These are phyloP conservation scores for Drosophila sordidula DNA, from an alignment of 2,888 invertebrate species.

Conservation along the genomic window DNA sequence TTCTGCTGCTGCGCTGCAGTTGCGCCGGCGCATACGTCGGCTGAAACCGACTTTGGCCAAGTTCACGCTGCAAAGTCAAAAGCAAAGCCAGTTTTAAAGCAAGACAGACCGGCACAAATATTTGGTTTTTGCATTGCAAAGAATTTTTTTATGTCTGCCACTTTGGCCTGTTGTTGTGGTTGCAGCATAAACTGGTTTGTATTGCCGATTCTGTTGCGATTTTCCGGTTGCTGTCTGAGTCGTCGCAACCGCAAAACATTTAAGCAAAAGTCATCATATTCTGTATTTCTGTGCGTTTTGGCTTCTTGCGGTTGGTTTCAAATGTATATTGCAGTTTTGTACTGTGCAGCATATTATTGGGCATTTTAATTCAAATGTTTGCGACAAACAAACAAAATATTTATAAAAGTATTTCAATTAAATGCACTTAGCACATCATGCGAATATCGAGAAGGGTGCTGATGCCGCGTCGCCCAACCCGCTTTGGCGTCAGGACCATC, in stretches of 20 bases:
- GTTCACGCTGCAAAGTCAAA: constrained; percentile 67
- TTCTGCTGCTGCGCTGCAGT: constrained; percentile 11
- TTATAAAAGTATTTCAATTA: constrained; percentile 65
- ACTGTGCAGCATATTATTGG: constrained; percentile 39
- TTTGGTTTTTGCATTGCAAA: constrained; percentile 36
- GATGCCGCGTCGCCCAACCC: not conserved
- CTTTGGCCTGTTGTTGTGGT: constrained; percentile 34
- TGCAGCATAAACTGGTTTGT: constrained; percentile 67
- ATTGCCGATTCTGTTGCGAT: constrained; percentile 39
- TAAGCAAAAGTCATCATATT: constrained; percentile 54
- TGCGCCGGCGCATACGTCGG: constrained; percentile 45
- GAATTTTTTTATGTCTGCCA: constrained; percentile 33
- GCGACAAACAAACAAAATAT: constrained; percentile 47
- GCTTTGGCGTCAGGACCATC: constrained; percentile 20
- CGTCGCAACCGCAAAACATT: constrained; percentile 67
- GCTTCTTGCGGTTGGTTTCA: constrained; percentile 53
- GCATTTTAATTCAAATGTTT: constrained; percentile 74
- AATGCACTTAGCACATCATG: constrained; percentile 47
- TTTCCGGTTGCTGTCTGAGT: constrained; percentile 14
- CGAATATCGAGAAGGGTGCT: constrained; percentile 1
- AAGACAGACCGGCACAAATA: not conserved
- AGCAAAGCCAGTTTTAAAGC: constrained; percentile 31
- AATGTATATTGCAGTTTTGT: constrained; percentile 33
- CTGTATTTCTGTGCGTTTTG: constrained; percentile 19
- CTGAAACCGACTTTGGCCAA: constrained; percentile 55